Evolutionary conservation across 2,888 invertebrate genomes (phyloP), one percentile per base, ranked within the genome.

Genomic region (Carterocephalus palaemon): DNA sequence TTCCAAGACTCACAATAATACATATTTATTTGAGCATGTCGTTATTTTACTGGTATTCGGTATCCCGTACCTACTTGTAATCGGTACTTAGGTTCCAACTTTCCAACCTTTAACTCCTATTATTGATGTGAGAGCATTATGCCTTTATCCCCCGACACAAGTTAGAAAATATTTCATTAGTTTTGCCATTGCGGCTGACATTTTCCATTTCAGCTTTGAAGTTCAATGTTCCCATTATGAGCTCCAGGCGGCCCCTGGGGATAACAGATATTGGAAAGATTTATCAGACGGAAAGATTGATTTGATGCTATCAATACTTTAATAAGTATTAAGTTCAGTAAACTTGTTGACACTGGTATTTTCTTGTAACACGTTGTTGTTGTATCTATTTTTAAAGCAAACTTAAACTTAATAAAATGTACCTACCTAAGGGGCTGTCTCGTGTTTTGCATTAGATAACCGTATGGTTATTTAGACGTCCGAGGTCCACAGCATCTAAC

Each of bases 21-120:
- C n/a, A n/a, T n/a, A n/a, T n/a, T n/a, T n/a, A n/a, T n/a, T n/a
- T n/a, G n/a, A n/a, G n/a, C n/a, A n/a, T 15, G 19, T 22, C 13
- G 13, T 23, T 6, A 23, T 36, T 59, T 57, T 45, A 48, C 52
- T n/a, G n/a, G n/a, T n/a, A n/a, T n/a, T n/a, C n/a, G n/a, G n/a
- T n/a, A n/a, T n/a, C n/a, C n/a, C n/a, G n/a, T n/a, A n/a, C n/a
- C n/a, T n/a, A n/a, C n/a, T n/a, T n/a, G 12, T 24, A 24, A 24
- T 23, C 9, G 3, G 2, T 3, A 23, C 8, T 24, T 24, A 10
- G 10, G 5, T 5, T 10, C 24, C 5, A 6, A 6, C 12, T 10
- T 10, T 10, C 10, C 2, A 10, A 6, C 24, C 4, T 24, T 24
- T 24, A 10, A 10, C 10, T 24, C 12, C 24, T 10, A 10, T 24